Conservation (phyloP, 2,797 vertebrate genomes). For the Notolabrus celidotus region DNA sequence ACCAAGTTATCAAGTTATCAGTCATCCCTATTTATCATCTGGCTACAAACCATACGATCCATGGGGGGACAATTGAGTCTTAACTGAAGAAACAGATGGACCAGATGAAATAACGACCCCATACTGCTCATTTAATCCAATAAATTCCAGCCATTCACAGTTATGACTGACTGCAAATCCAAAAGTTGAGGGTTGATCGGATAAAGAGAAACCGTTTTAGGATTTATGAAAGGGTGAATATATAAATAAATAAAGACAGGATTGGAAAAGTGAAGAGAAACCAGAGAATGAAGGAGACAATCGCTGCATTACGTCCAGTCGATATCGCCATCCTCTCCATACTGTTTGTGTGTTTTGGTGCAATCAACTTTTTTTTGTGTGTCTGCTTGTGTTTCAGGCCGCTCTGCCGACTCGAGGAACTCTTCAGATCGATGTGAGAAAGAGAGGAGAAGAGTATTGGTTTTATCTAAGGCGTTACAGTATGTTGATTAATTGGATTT, state of each 20-base stretch:
- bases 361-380: conserved; percentile 40
- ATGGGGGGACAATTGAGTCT: too few species aligned
- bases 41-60: too few species aligned
- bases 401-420: conserved; percentile 49
- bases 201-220: neutral
- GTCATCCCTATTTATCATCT: too few species aligned
- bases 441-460: conserved; percentile 55
- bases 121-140: too few species aligned
- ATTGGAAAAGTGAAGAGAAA: conserved; percentile 32
- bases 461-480: conserved; percentile 67
- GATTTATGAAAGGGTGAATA: conserved; percentile 7
- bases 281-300: conserved; percentile 29
- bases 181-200: conserved; percentile 1
- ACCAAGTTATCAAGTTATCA: too few species aligned
- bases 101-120: too few species aligned
- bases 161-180: neutral
- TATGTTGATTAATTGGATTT: conserved; percentile 73
- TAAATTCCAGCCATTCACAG: too few species aligned
- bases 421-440: conserved; percentile 57
- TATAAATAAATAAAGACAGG: conserved; percentile 35
- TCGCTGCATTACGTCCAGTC: conserved; percentile 40
- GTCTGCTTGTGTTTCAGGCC: conserved; percentile 56
- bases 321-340: conserved; percentile 26
- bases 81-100: too few species aligned
- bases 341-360: conserved; percentile 49